phyloP scores from a whole-genome alignment of 1,140 invertebrate species.

The Drosophila kanapiae region DNA sequence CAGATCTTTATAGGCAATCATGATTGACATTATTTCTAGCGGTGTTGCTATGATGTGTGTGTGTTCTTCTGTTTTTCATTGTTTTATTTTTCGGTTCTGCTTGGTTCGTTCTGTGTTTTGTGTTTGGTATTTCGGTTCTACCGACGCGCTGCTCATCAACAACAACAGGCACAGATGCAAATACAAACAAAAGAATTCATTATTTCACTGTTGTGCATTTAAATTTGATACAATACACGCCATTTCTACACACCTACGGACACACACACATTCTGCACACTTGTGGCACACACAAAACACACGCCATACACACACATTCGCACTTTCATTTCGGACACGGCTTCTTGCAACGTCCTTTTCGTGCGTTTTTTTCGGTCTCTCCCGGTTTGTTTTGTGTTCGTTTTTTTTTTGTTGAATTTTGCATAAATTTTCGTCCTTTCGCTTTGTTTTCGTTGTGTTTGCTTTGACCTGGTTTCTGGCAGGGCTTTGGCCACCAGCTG shows the following conservation, averaged over 20 bases:
- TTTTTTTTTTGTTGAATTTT: conserved; percentile 75
- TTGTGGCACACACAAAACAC: conserved; percentile 12
- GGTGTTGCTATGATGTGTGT: conserved; percentile 6
- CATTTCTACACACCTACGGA: conserved; percentile 67
- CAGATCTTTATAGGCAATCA: too few species aligned
- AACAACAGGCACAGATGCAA: conserved; percentile 55
- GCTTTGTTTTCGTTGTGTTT: conserved; percentile 67
- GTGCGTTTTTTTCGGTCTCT: conserved; percentile 29
- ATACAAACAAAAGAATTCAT: conserved; percentile 81
- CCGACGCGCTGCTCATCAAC: conserved; percentile 40
- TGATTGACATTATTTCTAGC: neutral
- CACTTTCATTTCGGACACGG: conserved; percentile 49
- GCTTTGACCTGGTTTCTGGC: conserved; percentile 79
- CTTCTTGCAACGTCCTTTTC: conserved; percentile 72
- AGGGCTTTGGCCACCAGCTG: conserved; percentile 40
- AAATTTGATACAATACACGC: conserved; percentile 83
- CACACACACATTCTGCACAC: conserved; percentile 24
- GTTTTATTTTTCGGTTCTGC: conserved; percentile 37
- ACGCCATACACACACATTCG: conserved; percentile 17
- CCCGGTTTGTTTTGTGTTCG: conserved; percentile 54
- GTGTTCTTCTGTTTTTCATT: conserved; percentile 24
- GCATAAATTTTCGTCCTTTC: conserved; percentile 76
- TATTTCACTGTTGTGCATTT: conserved; percentile 79
- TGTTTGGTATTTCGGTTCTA: conserved; percentile 35
- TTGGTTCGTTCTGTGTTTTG: conserved; percentile 30